Percentiles rank a stretch among this genome's conserved stretches.
Evolutionary conservation across 2,113 vertebrate genomes (phyloP).

Genomic region (Anser brachyrhynchus): DNA sequence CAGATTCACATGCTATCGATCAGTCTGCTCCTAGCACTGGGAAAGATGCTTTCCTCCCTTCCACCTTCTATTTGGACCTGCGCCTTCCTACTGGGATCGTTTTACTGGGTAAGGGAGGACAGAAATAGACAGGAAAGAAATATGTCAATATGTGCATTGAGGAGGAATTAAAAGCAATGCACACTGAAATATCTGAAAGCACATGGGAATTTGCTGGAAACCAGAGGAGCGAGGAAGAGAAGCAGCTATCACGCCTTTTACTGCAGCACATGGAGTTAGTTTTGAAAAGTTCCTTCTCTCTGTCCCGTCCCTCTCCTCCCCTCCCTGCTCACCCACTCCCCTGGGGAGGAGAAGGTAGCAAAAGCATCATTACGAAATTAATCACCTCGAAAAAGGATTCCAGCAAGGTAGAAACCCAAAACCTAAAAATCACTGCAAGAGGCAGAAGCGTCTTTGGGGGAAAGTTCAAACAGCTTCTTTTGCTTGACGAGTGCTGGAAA

Average conservation of each 20-base stretch:
- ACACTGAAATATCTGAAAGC: constrained; percentile 46
- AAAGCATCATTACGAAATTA: constrained; percentile 15
- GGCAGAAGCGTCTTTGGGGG: constrained; percentile 52
- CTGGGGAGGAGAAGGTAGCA: background rate
- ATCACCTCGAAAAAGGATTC: constrained; percentile 22
- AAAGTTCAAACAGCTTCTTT: constrained; percentile 61
- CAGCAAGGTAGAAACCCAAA: background rate
- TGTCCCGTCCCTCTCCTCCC: background rate
- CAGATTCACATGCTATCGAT: constrained; percentile 7
- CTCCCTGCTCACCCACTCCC: background rate
- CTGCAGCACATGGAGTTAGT: background rate
- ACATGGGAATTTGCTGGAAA: constrained; percentile 36
- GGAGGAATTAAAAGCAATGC: constrained; percentile 34
- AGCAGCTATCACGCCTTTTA: background rate
- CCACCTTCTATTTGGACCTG: constrained; percentile 33
- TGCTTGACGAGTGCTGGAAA: constrained; percentile 25
- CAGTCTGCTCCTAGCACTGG: constrained; percentile 9
- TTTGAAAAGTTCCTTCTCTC: constrained; percentile 20
- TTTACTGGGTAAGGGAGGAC: constrained; percentile 12
- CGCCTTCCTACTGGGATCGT: background rate
- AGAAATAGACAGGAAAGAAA: background rate
- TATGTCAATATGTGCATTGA: constrained; percentile 24
- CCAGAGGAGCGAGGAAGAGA: constrained; percentile 5
- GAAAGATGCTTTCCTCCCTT: constrained; percentile 53
- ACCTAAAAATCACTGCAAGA: constrained; percentile 28